Percentiles rank a stretch among this genome's conserved stretches.
Evolutionary conservation across 1,140 invertebrate genomes (phyloP).

Genomic region (Neodiprion virginianus): DNA sequence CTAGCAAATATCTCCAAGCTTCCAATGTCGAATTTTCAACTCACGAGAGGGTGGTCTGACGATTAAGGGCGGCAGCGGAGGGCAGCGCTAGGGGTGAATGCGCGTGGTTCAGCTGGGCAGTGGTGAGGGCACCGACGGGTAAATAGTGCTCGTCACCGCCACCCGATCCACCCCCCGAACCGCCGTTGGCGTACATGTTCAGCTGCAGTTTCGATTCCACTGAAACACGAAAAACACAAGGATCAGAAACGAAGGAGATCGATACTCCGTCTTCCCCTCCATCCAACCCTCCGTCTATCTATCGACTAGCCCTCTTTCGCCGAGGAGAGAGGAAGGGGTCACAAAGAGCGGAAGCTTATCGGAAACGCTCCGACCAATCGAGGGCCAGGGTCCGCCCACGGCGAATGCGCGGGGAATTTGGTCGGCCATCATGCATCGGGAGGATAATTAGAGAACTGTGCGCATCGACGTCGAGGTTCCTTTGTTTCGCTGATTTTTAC

Average conservation of each 20-base stretch:
- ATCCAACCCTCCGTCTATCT: conserved; percentile 26
- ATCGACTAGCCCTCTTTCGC: conserved; percentile 18
- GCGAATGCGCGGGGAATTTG: background rate
- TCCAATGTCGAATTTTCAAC: conserved; percentile 27
- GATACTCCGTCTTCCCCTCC: conserved; percentile 9
- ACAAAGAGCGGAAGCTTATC: conserved; percentile 25
- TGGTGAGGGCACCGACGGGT: conserved; percentile 43
- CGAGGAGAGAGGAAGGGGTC: conserved; percentile 33
- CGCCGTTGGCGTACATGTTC: conserved; percentile 50
- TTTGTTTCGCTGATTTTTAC: conserved; percentile 21
- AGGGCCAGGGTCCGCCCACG: background rate
- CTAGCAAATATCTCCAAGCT: background rate
- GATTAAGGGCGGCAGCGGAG: conserved; percentile 57
- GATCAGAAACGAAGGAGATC: conserved; percentile 21
- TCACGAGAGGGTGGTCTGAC: conserved; percentile 59
- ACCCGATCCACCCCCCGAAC: conserved; percentile 42
- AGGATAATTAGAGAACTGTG: background rate
- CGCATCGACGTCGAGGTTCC: conserved; percentile 14
- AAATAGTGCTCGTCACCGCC: conserved; percentile 49
- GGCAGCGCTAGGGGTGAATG: conserved; percentile 57
- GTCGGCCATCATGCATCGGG: conserved; percentile 10
- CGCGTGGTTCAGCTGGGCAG: conserved; percentile 51
- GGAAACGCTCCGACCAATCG: conserved; percentile 33
- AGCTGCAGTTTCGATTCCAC: conserved; percentile 58
- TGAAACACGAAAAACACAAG: conserved; percentile 39